A percentile compares a stretch with the other conserved stretches of the same genome.
These are phyloP conservation scores for Lerista edwardsae DNA, from an alignment of 2,797 vertebrate species.

Conservation along the genomic window DNA sequence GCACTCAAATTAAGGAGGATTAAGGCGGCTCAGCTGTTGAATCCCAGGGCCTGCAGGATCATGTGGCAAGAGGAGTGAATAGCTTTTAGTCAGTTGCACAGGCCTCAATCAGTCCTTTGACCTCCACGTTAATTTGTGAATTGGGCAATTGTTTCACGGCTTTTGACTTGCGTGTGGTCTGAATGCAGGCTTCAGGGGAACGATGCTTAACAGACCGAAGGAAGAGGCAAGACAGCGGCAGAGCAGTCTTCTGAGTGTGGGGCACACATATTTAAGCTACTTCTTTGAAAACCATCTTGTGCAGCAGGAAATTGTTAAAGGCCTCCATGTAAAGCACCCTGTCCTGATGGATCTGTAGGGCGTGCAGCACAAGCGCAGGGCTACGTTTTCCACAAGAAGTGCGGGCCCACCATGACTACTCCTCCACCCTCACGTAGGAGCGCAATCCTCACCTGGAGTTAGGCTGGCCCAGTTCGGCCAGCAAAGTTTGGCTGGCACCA, in stretches of 20 bases:
- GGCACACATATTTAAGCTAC: constrained; percentile 42
- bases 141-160: constrained; percentile 77
- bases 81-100: constrained; percentile 79
- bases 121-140: constrained; percentile 85
- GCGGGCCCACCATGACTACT: too few species aligned
- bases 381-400: too few species aligned
- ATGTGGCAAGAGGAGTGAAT: constrained; percentile 87
- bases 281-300: constrained; percentile 51
- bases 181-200: constrained; percentile 81
- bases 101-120: constrained; percentile 79
- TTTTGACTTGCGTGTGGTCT: constrained; percentile 53
- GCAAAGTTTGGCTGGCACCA: too few species aligned
- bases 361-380: too few species aligned
- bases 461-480: too few species aligned
- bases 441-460: too few species aligned
- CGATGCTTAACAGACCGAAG: constrained; percentile 80
- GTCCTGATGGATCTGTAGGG: too few species aligned
- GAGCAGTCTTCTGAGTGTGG: constrained; percentile 64
- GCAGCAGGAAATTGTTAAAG: neutral
- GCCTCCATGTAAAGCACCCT: too few species aligned
- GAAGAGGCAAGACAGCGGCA: constrained; percentile 75
- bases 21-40: constrained; percentile 83
- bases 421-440: too few species aligned
- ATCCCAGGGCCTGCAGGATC: constrained; percentile 80
- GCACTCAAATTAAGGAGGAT: constrained; percentile 95